These are phyloP conservation scores for Ruditapes philippinarum DNA, from an alignment of 1,140 invertebrate species.

Conservation along the genomic window DNA sequence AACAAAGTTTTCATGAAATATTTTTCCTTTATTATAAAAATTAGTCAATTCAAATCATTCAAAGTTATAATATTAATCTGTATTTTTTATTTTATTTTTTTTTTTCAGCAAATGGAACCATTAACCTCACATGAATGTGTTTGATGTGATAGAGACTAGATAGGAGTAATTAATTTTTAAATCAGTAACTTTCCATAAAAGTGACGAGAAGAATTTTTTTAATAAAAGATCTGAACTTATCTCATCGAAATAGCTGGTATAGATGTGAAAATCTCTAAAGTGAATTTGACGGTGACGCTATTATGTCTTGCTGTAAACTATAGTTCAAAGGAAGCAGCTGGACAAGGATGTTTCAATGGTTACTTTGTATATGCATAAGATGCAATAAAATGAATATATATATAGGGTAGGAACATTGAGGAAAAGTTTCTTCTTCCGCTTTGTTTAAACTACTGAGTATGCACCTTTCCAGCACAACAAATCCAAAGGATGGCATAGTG, in stretches of 20 bases:
- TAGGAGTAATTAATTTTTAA: not conserved
- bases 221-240: not conserved
- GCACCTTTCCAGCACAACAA: slow-evolving; percentile 27
- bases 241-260: not conserved
- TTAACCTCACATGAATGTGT: slow-evolving; percentile 26
- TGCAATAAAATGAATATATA: not conserved
- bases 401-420: too few relatives aligned
- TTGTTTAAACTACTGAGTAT: not conserved
- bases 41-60: too few relatives aligned
- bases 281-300: too few relatives aligned
- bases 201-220: not conserved
- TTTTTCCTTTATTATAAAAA: too few relatives aligned
- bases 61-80: too few relatives aligned
- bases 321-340: too few relatives aligned
- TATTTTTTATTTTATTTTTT: not conserved
- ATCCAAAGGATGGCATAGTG: slow-evolving; percentile 9
- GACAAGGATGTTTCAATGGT: not conserved
- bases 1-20: too few relatives aligned
- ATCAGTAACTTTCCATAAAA: not conserved
- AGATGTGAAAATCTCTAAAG: too few relatives aligned
- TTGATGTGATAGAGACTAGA: slow-evolving; percentile 20
- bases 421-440: not conserved
- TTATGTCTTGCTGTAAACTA: too few relatives aligned
- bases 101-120: slow-evolving; percentile 61
- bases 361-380: not conserved